Base-by-base conservation (phyloP, 2,888 invertebrate species). In the Colostygia pectinataria region DNA sequence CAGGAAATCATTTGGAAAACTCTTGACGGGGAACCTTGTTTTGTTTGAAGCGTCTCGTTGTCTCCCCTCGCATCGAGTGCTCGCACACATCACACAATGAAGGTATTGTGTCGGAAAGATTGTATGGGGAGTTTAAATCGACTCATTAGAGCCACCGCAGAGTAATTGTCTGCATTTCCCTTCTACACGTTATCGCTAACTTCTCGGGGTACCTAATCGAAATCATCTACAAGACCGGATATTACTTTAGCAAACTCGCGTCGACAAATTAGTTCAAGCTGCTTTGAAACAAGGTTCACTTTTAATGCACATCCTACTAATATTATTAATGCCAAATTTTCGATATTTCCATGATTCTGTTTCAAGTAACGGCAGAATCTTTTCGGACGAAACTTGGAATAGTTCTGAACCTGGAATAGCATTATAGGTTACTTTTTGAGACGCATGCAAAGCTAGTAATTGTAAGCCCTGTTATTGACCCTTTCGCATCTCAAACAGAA, bases 81-180 rank as follows among this genome's bases (percentile, higher is more conserved):
- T 65, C 65, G 55, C 61, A 68, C 63, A 71, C 72, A 70, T 72
- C 69, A 61, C 67, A 74, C 72, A 71, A 68, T 68, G 70, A 71
- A 73, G 70, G 74, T 69, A 82, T 86, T 83, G 83, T 74, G 65
- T 66, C 48, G 67, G 69, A 71, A 71, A 68, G 66, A 69, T 72
- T 69, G 75, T 76, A 75, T 76, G 72, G 79, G 78, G 79, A 68
- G 78, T 71, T 74, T 68, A 77, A 76, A 82, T 78, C 79, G 78
- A 71, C 77, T 76, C 77, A 78, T 77, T 80, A 74, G 70, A 70
- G 68, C 68, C 64, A 72, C 74, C 67, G 68, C 71, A 64, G 69
- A 71, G 74, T 72, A 75, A 77, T 78, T 83, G 74, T 80, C 67
- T 66, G 63, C 63, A 62, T 65, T 74, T 71, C 68, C 73, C 66